Conservation (phyloP, 2,888 invertebrate genomes). For the Thera britannica region DNA sequence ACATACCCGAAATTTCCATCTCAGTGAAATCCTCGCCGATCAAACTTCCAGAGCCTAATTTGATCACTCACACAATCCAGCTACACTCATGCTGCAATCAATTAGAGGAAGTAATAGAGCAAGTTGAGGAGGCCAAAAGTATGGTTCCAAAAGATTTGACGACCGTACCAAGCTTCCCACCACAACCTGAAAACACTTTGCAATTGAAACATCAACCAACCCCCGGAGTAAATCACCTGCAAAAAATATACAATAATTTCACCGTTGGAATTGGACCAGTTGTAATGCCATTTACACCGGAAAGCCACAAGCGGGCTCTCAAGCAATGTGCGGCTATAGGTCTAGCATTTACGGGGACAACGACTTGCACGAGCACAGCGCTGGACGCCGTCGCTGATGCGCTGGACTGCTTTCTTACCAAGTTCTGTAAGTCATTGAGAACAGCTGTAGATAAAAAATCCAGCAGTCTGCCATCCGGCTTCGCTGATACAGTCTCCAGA, state of each 20-base stretch:
- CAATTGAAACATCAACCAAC: constrained; percentile 65
- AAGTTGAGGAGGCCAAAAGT: constrained; percentile 56
- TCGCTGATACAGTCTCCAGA: constrained; percentile 77
- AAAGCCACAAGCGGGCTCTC: constrained; percentile 75
- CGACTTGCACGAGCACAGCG: constrained; percentile 71
- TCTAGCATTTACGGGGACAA: constrained; percentile 73
- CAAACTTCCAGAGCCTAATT: constrained; percentile 73
- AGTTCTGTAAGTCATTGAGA: constrained; percentile 75
- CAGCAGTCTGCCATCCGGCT: constrained; percentile 70
- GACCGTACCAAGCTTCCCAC: constrained; percentile 66
- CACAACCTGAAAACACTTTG: constrained; percentile 57
- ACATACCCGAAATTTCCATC: constrained; percentile 79
- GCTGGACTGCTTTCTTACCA: constrained; percentile 71
- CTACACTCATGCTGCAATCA: constrained; percentile 71
- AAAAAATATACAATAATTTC: constrained; percentile 76
- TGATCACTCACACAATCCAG: constrained; percentile 78
- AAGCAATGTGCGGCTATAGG: constrained; percentile 76
- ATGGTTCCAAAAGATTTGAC: constrained; percentile 68
- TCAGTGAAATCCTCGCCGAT: constrained; percentile 77
- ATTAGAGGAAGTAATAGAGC: constrained; percentile 67
- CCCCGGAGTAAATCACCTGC: constrained; percentile 72
- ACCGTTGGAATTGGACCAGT: constrained; percentile 73
- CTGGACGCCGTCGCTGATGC: constrained; percentile 71
- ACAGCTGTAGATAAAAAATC: constrained; percentile 75
- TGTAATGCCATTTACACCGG: constrained; percentile 74